These are phyloP conservation scores for Drosophila mulleri DNA, from an alignment of 2,888 invertebrate genomes.

Conservation along the genomic window DNA sequence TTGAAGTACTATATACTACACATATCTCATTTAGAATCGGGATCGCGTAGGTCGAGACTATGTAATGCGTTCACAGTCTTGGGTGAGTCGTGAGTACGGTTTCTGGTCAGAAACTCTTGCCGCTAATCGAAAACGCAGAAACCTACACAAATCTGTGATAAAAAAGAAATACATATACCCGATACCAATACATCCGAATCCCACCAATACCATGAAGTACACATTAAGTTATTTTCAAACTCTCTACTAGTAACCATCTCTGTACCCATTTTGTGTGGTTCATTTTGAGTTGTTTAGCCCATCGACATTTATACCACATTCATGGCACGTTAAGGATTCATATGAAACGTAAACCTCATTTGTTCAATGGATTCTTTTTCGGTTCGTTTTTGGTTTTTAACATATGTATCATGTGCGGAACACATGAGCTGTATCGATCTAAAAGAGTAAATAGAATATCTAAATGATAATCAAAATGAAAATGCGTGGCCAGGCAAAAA, in stretches of 20 bases:
- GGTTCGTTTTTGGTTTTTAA: slow-evolving; percentile 42
- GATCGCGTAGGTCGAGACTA: slow-evolving; percentile 30
- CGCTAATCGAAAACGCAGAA: slow-evolving; percentile 2
- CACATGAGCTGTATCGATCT: slow-evolving; percentile 39
- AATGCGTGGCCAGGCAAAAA: slow-evolving; percentile 86
- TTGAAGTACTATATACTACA: neutral
- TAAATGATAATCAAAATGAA: slow-evolving; percentile 54
- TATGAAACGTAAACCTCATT: slow-evolving; percentile 33
- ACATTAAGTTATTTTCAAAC: slow-evolving; percentile 35
- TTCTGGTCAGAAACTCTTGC: slow-evolving; percentile 10
- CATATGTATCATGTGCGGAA: slow-evolving; percentile 32
- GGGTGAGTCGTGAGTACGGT: slow-evolving; percentile 33
- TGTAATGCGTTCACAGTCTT: slow-evolving; percentile 1
- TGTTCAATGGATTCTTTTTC: slow-evolving; percentile 23
- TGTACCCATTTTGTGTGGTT: slow-evolving; percentile 20
- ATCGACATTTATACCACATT: slow-evolving; percentile 39
- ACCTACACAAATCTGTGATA: neutral
- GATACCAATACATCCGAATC: slow-evolving; percentile 47
- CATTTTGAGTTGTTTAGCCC: slow-evolving; percentile 34
- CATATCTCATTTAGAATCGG: slow-evolving; percentile 3
- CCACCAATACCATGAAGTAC: slow-evolving; percentile 42
- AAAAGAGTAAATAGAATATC: slow-evolving; percentile 30
- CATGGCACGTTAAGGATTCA: slow-evolving; percentile 53
- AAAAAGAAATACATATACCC: slow-evolving; percentile 31
- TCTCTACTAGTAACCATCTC: slow-evolving; percentile 17